Percentiles rank a stretch among this genome's conserved stretches.
Evolutionary conservation across 2,797 vertebrate species (phyloP).

Genomic region (Mus caroli): DNA sequence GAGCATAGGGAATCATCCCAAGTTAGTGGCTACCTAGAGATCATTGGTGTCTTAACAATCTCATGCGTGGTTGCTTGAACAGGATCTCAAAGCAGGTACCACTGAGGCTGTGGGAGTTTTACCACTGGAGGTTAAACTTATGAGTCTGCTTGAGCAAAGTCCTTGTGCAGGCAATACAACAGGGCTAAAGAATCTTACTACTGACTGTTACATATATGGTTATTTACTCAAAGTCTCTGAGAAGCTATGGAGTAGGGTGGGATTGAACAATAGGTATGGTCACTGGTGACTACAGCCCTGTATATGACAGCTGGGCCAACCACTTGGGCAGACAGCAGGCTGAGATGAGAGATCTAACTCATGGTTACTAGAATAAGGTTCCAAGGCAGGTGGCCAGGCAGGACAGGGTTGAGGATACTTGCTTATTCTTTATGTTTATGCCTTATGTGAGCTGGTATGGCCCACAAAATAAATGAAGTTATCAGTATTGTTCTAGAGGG

Average conservation of each 20-base stretch:
- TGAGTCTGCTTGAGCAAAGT: neutral
- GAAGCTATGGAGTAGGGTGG: neutral
- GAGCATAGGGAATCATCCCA: neutral
- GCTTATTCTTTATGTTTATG: neutral
- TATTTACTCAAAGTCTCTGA: neutral
- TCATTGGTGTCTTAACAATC: neutral
- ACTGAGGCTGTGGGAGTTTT: neutral
- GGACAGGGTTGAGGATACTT: neutral
- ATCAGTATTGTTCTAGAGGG: neutral
- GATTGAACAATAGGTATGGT: neutral
- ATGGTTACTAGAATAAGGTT: neutral
- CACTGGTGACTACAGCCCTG: neutral
- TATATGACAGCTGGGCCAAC: neutral
- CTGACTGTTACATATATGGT: neutral
- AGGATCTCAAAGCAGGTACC: too few relatives aligned
- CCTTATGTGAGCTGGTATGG: neutral
- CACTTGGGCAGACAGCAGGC: neutral
- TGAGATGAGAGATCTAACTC: neutral
- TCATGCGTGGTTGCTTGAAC: neutral
- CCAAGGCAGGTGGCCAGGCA: neutral
- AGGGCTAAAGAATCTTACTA: neutral
- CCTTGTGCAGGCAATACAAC: neutral
- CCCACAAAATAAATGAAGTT: slow-evolving; percentile 23
- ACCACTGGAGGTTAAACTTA: neutral
- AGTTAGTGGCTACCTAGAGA: neutral